Evolutionary conservation across 2,113 vertebrate species (phyloP).

Genomic region (Plotosus lineatus): DNA sequence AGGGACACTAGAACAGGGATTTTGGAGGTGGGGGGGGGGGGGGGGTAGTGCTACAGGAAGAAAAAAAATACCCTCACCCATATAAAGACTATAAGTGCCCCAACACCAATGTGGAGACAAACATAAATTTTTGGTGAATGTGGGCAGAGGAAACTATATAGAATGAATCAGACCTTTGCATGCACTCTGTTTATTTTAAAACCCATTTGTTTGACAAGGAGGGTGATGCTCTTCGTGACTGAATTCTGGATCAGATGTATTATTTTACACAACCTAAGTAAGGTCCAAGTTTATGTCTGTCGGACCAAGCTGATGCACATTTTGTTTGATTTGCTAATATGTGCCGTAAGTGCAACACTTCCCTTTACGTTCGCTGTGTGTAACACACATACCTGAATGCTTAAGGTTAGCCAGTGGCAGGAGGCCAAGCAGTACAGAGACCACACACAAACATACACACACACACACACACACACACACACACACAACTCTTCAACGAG

Average conservation of each 20-base stretch:
- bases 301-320: not conserved
- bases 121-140: slow-evolving; percentile 27
- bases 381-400: slow-evolving; percentile 31
- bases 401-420: slow-evolving; percentile 43
- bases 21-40: not conserved
- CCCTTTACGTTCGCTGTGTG: not conserved
- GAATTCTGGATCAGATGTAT: slow-evolving; percentile 30
- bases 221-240: slow-evolving; percentile 27
- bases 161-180: slow-evolving; percentile 21
- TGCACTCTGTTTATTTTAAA: slow-evolving; percentile 36
- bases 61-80: not conserved
- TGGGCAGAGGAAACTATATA: slow-evolving; percentile 32
- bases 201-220: slow-evolving; percentile 41
- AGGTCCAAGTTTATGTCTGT: slow-evolving; percentile 3
- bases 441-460: slow-evolving; percentile 51
- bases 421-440: slow-evolving; percentile 31
- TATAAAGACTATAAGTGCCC: slow-evolving; percentile 18
- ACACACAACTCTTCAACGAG: slow-evolving; percentile 42
- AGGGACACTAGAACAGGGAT: slow-evolving; percentile 15
- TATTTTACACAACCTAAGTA: slow-evolving; percentile 17
- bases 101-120: not conserved
- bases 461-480: slow-evolving; percentile 43
- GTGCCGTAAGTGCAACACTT: slow-evolving; percentile 6
- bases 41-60: not conserved
- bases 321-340: slow-evolving; percentile 29